phyloP scores from a whole-genome alignment of 2,113 vertebrate species.

The Onychorhynchus coronatus region DNA sequence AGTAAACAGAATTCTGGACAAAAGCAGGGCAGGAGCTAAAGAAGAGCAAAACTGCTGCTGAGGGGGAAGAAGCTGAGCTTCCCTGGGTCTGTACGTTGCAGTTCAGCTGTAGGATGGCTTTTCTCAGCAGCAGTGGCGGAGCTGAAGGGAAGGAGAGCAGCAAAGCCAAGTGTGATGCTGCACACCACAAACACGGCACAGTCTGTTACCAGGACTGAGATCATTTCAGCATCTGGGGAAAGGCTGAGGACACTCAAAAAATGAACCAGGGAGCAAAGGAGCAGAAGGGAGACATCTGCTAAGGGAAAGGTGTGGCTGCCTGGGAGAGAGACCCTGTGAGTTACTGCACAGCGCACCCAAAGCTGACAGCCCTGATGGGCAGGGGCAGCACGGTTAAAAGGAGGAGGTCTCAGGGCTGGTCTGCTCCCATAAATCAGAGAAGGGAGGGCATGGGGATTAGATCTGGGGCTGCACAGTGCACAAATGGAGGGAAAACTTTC shows the following conservation, averaged over 20 bases:
- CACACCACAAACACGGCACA: not conserved
- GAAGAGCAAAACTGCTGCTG: not conserved
- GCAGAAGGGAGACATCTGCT: constrained; percentile 20
- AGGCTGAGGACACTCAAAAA: not conserved
- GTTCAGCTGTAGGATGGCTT: not conserved
- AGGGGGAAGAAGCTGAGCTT: not conserved
- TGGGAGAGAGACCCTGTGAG: constrained; percentile 4
- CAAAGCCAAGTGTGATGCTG: not conserved
- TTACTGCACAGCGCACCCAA: constrained; percentile 28
- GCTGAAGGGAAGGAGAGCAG: not conserved
- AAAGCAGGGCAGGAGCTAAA: not conserved
- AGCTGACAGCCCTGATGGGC: not conserved
- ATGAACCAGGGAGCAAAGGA: not conserved
- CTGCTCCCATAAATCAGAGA: not conserved
- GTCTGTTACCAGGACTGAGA: not conserved
- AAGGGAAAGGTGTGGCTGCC: not conserved
- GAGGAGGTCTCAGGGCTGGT: not conserved
- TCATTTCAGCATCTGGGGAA: not conserved
- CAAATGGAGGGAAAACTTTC: not conserved
- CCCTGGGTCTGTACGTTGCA: not conserved
- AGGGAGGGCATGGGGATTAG: not conserved
- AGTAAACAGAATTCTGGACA: not conserved
- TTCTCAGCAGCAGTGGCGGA: not conserved
- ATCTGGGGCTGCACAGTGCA: not conserved
- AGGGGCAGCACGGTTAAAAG: not conserved